Evolutionary conservation across 2,888 invertebrate genomes (phyloP).

Genomic region (Mimumesa dahlbomi): DNA sequence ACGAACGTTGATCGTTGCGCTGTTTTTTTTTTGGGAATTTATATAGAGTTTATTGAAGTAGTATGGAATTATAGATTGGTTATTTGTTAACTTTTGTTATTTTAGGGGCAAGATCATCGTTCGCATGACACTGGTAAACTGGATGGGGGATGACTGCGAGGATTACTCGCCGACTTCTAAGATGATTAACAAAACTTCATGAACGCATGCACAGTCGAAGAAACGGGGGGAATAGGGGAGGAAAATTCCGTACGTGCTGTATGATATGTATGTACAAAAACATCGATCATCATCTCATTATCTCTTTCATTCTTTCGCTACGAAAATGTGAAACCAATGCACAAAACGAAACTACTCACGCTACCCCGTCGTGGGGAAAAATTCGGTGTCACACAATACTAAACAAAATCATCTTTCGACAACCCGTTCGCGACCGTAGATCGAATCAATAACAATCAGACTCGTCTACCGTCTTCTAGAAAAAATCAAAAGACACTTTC

Average conservation of each 20-base stretch:
- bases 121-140: not conserved
- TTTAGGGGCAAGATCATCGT: slow-evolving; percentile 27
- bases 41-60: not conserved
- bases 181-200: slow-evolving; percentile 30
- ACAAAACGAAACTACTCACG: no score
- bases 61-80: no score
- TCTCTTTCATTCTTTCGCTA: slow-evolving; percentile 35
- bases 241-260: slow-evolving; percentile 53
- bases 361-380: no score
- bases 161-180: not conserved
- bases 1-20: slow-evolving; percentile 28
- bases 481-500: no score
- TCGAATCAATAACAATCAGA: no score
- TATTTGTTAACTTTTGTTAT: no score
- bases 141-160: not conserved
- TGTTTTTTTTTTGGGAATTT: not conserved
- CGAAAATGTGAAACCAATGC: slow-evolving; percentile 11
- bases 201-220: slow-evolving; percentile 57
- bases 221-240: slow-evolving; percentile 40
- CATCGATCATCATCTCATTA: slow-evolving; percentile 18
- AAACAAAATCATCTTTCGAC: no score
- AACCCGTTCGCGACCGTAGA: no score
- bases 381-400: no score
- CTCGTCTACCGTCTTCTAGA: no score
- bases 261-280: slow-evolving; percentile 51